These are phyloP conservation scores for Huso huso DNA, from an alignment of 2,797 vertebrate genomes.

Conservation along the genomic window DNA sequence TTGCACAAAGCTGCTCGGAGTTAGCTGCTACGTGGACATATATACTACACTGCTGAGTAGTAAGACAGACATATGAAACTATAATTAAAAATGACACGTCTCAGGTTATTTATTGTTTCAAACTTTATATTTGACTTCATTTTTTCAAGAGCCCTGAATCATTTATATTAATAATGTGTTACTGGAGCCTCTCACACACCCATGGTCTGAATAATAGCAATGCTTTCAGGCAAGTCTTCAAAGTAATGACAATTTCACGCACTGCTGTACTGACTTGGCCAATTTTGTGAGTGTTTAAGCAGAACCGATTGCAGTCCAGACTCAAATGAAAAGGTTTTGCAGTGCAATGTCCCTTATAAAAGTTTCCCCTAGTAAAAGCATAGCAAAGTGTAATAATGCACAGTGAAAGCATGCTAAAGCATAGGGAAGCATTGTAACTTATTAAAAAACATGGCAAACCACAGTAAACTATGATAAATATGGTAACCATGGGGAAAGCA, in stretches of 20 bases:
- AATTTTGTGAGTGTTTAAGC: conserved; percentile 1
- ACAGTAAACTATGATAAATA: too few species aligned
- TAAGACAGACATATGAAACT: too few species aligned
- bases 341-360: neutral
- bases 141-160: conserved; percentile 7
- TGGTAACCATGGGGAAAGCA: too few species aligned
- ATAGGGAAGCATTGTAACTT: too few species aligned
- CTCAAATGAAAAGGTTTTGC: neutral
- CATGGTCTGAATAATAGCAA: conserved; percentile 1
- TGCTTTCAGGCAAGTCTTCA: conserved; percentile 6
- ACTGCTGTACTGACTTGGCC: neutral
- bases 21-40: too few species aligned
- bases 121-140: conserved; percentile 1
- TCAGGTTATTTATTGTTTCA: neutral
- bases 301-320: neutral
- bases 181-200: neutral
- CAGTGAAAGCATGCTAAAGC: too few species aligned
- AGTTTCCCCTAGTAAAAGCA: too few species aligned
- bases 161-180: conserved; percentile 8
- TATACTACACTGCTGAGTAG: too few species aligned
- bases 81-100: neutral
- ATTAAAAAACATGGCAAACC: too few species aligned
- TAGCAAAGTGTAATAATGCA: too few species aligned
- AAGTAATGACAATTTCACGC: conserved; percentile 5
- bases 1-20: too few species aligned